Percentiles rank a stretch among this genome's conserved stretches.
Conservation (phyloP, 2,797 vertebrate species). For the Tokudaia muenninki region DNA sequence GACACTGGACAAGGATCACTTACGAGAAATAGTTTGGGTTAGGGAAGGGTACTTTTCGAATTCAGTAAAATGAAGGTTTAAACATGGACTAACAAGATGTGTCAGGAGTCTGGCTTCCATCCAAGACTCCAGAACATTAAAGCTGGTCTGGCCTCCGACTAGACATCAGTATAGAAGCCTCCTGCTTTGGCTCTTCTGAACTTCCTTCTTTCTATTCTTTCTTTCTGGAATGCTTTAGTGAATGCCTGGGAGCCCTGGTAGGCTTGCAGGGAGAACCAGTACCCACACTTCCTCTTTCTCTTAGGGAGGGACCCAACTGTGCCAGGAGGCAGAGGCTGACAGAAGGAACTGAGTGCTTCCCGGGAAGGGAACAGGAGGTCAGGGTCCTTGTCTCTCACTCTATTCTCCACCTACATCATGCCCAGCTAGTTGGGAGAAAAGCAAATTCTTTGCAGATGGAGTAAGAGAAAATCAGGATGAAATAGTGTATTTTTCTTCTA, state of each 20-base stretch:
- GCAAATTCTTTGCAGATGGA: conserved; percentile 7
- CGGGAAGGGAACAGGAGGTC: background rate
- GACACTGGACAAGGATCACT: background rate
- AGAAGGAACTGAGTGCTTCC: background rate
- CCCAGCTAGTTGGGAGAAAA: conserved; percentile 13
- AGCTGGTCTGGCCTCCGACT: background rate
- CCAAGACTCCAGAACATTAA: background rate
- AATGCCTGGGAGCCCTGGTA: background rate
- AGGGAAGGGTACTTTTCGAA: background rate
- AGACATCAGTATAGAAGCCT: background rate
- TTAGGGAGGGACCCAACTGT: background rate
- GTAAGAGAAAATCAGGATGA: conserved; percentile 50
- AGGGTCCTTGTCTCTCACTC: background rate
- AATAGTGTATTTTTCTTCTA: background rate
- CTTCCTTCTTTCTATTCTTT: background rate
- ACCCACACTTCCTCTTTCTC: background rate
- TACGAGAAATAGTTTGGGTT: background rate
- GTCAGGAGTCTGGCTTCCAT: background rate
- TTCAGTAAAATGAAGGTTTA: background rate
- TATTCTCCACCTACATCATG: background rate
- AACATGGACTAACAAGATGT: background rate
- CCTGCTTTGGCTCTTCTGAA: background rate
- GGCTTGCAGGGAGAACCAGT: background rate
- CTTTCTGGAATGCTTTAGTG: background rate
- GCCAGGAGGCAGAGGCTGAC: background rate